These are phyloP conservation scores for Varecia variegata DNA, from an alignment of 2,797 vertebrate genomes.

Conservation along the genomic window DNA sequence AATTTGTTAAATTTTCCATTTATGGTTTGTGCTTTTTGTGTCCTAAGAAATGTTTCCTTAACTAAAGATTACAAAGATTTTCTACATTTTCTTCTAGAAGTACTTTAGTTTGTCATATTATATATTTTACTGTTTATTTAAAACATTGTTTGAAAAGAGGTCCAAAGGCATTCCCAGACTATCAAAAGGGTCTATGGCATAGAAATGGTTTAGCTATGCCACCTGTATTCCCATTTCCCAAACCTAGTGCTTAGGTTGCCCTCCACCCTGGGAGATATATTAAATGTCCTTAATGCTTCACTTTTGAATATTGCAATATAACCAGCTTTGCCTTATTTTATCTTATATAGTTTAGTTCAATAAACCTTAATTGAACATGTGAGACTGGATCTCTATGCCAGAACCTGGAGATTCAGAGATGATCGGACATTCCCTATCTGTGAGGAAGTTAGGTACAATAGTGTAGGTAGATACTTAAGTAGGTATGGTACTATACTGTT, in stretches of 20 bases:
- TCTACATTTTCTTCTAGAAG: neutral
- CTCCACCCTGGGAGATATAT: neutral
- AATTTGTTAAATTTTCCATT: neutral
- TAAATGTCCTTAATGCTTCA: neutral
- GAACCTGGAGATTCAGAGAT: neutral
- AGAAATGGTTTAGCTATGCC: neutral
- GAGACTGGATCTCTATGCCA: neutral
- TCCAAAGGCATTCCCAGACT: neutral
- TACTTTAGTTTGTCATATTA: neutral
- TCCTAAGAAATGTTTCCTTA: neutral
- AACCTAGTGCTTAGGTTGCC: neutral
- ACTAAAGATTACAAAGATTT: slow-evolving; percentile 8
- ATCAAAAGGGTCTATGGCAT: neutral
- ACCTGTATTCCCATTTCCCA: neutral
- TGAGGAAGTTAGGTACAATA: neutral
- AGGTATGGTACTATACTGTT: neutral
- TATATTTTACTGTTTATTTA: neutral
- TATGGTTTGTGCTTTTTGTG: neutral
- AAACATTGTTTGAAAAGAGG: neutral
- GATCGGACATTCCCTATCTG: neutral
- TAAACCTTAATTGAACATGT: neutral
- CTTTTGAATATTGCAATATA: neutral
- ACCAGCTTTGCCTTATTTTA: neutral
- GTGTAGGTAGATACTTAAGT: neutral
- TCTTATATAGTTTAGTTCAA: neutral